Conservation (phyloP, 2,888 invertebrate genomes). For the Conchocele bisecta region DNA sequence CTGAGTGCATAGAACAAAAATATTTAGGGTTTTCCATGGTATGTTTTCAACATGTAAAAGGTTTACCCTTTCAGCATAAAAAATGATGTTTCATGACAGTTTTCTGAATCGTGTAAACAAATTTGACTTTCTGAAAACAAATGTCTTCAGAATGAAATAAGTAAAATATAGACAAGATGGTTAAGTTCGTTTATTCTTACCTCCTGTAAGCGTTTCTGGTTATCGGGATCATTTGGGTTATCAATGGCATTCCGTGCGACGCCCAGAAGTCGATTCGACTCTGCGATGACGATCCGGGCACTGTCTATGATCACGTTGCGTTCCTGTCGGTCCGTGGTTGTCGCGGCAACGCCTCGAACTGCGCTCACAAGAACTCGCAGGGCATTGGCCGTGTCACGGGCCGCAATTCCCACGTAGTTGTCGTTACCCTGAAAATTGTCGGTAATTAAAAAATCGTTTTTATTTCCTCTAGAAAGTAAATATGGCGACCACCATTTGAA, state of each 20-base stretch:
- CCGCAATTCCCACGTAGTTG: constrained; percentile 91
- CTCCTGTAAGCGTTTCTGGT: constrained; percentile 86
- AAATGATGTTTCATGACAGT: no score
- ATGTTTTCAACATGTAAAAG: no score
- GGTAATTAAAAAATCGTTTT: no score
- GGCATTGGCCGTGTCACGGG: constrained; percentile 90
- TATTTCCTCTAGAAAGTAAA: no score
- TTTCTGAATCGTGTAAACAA: no score
- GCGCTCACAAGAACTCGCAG: constrained; percentile 89
- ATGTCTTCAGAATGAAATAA: no score
- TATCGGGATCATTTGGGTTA: constrained; percentile 87
- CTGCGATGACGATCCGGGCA: constrained; percentile 91
- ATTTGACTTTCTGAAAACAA: no score
- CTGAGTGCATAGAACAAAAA: no score
- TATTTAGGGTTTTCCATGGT: no score
- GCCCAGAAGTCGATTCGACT: constrained; percentile 90
- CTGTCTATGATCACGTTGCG: constrained; percentile 84
- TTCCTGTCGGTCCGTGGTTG: constrained; percentile 83
- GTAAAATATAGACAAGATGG: no score
- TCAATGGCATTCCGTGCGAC: constrained; percentile 91
- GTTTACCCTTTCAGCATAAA: no score
- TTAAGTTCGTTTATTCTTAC: constrained; percentile 84
- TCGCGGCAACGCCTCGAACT: constrained; percentile 87
- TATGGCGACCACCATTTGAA: no score
- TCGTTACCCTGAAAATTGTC: constrained; percentile 86